Evolutionary conservation across 1,140 invertebrate species (phyloP).

Genomic region (Diuraphis noxia): DNA sequence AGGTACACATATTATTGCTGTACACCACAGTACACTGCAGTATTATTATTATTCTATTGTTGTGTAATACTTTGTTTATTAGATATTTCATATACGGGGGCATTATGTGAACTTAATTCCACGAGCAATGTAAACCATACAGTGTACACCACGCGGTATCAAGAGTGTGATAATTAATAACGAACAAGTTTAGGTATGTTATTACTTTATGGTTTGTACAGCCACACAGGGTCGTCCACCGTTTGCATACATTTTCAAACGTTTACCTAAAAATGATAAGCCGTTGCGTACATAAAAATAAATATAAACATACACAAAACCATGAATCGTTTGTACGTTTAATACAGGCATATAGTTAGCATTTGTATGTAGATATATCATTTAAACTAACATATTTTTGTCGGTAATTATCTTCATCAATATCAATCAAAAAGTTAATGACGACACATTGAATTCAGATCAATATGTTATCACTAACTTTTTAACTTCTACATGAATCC

Average conservation of each 20-base stretch:
- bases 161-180: not conserved
- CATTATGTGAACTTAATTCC: slow-evolving; percentile 23
- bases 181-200: not conserved
- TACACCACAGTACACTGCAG: not conserved
- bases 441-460: not conserved
- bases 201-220: not conserved
- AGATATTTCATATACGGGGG: not conserved
- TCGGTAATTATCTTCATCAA: not conserved
- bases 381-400: not conserved
- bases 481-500: not conserved
- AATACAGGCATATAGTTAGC: not conserved
- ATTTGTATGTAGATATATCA: not conserved
- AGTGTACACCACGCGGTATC: not conserved
- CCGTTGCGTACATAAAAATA: not conserved
- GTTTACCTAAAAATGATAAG: not conserved
- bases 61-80: slow-evolving; percentile 3
- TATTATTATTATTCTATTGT: not conserved
- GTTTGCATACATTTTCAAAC: not conserved
- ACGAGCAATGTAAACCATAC: not conserved
- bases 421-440: not conserved
- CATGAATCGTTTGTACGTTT: not conserved
- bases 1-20: not conserved
- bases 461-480: not conserved
- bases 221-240: not conserved
- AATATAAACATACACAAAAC: not conserved